A percentile compares a stretch with the other conserved stretches of the same genome.
Evolutionary conservation across 2,888 invertebrate genomes (phyloP).

Genomic region (Rhopalosiphum nymphaeae): DNA sequence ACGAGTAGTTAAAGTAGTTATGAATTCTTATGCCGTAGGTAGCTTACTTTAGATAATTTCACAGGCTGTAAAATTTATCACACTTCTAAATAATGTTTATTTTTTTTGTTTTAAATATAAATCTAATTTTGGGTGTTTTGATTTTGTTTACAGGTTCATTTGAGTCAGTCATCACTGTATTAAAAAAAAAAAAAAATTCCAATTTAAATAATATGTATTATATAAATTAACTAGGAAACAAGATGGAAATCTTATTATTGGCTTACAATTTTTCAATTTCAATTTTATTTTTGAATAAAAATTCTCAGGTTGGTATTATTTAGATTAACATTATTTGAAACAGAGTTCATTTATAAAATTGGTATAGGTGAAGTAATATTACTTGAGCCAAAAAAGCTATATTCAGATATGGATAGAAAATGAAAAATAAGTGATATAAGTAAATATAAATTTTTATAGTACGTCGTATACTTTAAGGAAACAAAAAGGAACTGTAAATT

Average conservation of each 20-base stretch:
- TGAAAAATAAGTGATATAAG: not conserved
- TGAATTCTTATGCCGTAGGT: too few relatives aligned
- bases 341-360: not conserved
- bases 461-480: not conserved
- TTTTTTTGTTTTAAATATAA: too few relatives aligned
- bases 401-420: not conserved
- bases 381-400: not conserved
- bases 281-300: not conserved
- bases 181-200: too few relatives aligned
- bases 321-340: not conserved
- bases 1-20: not conserved
- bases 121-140: too few relatives aligned
- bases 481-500: not conserved
- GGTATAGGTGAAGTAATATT: not conserved
- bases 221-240: not conserved
- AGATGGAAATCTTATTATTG: not conserved
- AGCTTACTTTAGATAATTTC: too few relatives aligned
- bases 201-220: not conserved
- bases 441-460: not conserved
- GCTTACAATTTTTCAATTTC: not conserved
- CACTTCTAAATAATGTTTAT: too few relatives aligned
- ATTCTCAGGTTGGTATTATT: not conserved
- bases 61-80: too few relatives aligned
- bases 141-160: too few relatives aligned
- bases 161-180: too few relatives aligned